phyloP scores from a whole-genome alignment of 2,797 vertebrate species.

The Graptemys geographica region DNA sequence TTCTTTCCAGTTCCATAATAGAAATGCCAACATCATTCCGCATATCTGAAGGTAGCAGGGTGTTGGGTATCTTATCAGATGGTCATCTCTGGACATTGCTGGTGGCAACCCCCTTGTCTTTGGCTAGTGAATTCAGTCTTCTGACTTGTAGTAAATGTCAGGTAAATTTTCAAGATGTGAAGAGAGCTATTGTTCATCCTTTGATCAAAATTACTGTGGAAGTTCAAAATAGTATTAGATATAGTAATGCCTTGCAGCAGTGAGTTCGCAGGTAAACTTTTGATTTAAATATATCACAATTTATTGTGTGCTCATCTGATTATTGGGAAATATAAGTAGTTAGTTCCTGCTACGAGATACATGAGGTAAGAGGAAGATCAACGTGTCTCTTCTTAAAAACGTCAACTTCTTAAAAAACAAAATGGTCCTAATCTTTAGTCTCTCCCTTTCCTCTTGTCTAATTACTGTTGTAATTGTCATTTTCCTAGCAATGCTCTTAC shows the following conservation, averaged over 20 bases:
- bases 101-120: neutral
- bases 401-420: neutral
- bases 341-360: neutral
- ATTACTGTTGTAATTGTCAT: fast-evolving
- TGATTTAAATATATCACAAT: neutral
- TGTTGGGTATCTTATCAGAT: neutral
- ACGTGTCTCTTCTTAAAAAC: neutral
- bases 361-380: neutral
- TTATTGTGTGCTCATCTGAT: neutral
- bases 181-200: neutral
- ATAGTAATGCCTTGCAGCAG: neutral
- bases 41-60: neutral
- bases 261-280: neutral
- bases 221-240: neutral
- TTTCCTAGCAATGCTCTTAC: neutral
- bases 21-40: neutral
- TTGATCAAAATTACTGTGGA: neutral
- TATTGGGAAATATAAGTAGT: neutral
- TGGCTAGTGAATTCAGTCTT: fast-evolving
- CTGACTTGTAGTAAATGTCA: neutral
- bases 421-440: neutral
- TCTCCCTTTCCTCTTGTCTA: neutral
- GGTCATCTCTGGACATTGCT: neutral
- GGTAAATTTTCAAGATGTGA: neutral
- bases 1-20: neutral